Percentiles rank a stretch among this genome's conserved stretches.
Evolutionary conservation across 2,888 invertebrate species (phyloP).

Genomic region (Drosophila antonietae): DNA sequence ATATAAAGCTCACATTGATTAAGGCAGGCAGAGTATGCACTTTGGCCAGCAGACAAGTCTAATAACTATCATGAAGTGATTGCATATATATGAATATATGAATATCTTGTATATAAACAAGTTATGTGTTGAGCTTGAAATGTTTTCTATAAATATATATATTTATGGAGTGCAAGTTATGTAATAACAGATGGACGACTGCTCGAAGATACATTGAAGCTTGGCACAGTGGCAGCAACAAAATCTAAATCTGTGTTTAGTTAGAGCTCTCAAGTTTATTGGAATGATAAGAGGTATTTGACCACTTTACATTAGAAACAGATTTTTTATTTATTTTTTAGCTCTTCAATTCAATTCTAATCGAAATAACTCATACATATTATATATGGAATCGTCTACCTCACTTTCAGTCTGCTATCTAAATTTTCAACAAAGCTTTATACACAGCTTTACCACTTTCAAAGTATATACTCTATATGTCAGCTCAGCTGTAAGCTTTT

Average conservation of each 20-base stretch:
- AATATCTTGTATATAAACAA: background rate
- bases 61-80: background rate
- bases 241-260: too few relatives aligned
- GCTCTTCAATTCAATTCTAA: too few relatives aligned
- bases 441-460: too few relatives aligned
- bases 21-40: constrained; percentile 16
- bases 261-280: too few relatives aligned
- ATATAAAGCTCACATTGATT: constrained; percentile 28
- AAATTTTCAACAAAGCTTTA: background rate
- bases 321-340: too few relatives aligned
- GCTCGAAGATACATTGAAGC: background rate
- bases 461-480: background rate
- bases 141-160: background rate
- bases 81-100: background rate
- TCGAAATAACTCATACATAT: too few relatives aligned
- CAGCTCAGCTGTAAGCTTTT: background rate
- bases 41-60: background rate
- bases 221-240: too few relatives aligned
- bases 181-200: background rate
- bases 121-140: background rate
- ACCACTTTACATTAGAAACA: too few relatives aligned
- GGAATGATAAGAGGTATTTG: too few relatives aligned
- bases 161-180: background rate
- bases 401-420: background rate
- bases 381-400: background rate